Conservation (phyloP, 2,888 invertebrate genomes). For the Lutraria lutraria region DNA sequence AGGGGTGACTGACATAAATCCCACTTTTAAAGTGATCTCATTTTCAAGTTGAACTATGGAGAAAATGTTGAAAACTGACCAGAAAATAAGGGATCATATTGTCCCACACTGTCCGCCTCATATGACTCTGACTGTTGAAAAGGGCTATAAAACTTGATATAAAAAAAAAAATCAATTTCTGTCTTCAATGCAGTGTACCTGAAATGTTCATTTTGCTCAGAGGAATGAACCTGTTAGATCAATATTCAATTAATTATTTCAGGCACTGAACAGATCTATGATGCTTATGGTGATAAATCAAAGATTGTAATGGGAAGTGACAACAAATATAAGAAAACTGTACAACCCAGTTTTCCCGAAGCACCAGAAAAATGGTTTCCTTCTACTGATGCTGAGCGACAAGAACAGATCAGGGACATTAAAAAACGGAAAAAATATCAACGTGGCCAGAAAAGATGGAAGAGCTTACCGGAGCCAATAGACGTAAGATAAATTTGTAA, state of each 20-base stretch:
- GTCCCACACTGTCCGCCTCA: no score
- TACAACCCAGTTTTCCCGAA: slow-evolving; percentile 80
- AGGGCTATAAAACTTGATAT: no score
- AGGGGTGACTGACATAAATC: no score
- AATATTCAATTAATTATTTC: background rate
- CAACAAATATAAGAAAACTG: slow-evolving; percentile 82
- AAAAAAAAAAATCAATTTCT: no score
- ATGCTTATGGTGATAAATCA: slow-evolving; percentile 70
- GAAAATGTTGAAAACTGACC: no score
- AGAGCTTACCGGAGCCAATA: slow-evolving; percentile 81
- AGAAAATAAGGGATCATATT: no score
- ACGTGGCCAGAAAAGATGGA: slow-evolving; percentile 83
- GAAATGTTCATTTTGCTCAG: background rate
- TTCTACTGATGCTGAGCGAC: slow-evolving; percentile 68
- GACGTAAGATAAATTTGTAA: slow-evolving; percentile 82
- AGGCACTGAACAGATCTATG: slow-evolving; percentile 82
- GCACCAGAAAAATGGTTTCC: slow-evolving; percentile 81
- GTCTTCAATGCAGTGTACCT: no score
- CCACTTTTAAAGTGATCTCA: no score
- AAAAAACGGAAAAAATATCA: slow-evolving; percentile 70
- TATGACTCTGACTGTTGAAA: no score
- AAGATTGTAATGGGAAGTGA: slow-evolving; percentile 80
- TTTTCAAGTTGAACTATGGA: no score
- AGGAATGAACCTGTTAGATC: background rate
- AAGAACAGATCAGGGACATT: slow-evolving; percentile 44